Percentiles rank a stretch among this genome's conserved stretches.
Evolutionary conservation across 2,888 invertebrate genomes (phyloP).

Genomic region (Ditula angustiorana): DNA sequence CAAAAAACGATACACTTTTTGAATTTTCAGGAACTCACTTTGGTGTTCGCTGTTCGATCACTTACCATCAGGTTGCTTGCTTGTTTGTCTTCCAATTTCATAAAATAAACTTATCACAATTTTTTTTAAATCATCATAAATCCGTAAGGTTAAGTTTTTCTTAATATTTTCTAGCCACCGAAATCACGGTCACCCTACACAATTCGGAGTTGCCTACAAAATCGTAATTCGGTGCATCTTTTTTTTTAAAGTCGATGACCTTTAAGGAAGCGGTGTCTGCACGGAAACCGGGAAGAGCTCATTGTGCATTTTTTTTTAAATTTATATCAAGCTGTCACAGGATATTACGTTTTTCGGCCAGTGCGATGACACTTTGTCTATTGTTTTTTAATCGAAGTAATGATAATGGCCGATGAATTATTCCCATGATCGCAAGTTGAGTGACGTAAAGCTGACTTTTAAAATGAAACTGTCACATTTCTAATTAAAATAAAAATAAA

Average conservation of each 20-base stretch:
- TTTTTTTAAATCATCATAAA: no score
- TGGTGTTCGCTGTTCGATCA: no score
- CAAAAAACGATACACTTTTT: no score
- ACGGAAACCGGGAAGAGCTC: constrained; percentile 68
- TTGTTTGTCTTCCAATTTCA: no score
- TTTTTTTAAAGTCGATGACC: constrained; percentile 63
- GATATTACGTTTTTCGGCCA: constrained; percentile 65
- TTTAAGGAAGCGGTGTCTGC: constrained; percentile 70
- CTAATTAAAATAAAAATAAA: no score
- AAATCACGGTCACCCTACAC: constrained; percentile 47
- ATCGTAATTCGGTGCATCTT: constrained; percentile 71
- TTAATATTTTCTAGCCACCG: background rate
- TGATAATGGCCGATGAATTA: background rate
- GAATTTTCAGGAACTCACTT: no score
- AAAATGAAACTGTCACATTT: no score
- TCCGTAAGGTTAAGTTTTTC: background rate
- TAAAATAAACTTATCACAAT: no score
- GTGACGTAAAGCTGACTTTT: no score
- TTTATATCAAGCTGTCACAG: constrained; percentile 78
- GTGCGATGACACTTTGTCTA: constrained; percentile 53
- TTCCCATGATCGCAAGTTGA: no score
- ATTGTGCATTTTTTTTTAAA: constrained; percentile 70
- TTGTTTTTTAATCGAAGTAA: constrained; percentile 31
- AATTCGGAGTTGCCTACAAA: constrained; percentile 48
- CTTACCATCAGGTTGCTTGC: no score